phyloP scores from a whole-genome alignment of 2,797 vertebrate species.

The Pangasius djambal region DNA sequence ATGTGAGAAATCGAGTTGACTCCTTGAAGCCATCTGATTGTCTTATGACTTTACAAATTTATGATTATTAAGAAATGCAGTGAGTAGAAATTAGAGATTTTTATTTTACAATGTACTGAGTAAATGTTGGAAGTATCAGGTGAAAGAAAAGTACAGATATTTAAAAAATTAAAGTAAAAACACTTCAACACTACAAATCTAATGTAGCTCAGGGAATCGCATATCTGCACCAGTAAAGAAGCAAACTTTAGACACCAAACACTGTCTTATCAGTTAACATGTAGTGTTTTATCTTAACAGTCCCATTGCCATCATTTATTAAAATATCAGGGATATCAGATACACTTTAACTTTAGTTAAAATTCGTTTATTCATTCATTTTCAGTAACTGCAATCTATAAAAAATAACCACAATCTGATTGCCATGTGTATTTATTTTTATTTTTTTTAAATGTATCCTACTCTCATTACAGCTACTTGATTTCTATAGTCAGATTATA shows the following conservation, averaged over 20 bases:
- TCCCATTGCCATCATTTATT: neutral
- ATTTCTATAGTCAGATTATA: neutral
- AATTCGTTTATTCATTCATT: neutral
- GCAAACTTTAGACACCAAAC: neutral
- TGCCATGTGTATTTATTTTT: neutral
- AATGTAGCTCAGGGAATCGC: no score
- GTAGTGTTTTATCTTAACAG: neutral
- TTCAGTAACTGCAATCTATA: neutral
- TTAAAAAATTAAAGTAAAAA: no score
- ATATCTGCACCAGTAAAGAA: neutral
- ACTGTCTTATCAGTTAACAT: no score
- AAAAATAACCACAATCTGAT: neutral
- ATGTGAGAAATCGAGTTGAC: neutral
- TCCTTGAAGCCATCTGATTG: neutral
- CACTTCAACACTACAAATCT: no score
- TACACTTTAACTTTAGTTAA: neutral
- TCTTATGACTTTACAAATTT: neutral
- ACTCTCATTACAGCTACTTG: neutral
- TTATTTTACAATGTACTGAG: no score
- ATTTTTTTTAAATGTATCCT: neutral
- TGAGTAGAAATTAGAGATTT: neutral
- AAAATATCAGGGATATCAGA: neutral
- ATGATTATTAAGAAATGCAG: neutral
- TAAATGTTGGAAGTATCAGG: no score
- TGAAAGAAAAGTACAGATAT: no score